A percentile compares a stretch with the other conserved stretches of the same genome.
Evolutionary conservation across 2,888 invertebrate genomes (phyloP).

Genomic region (Xestia rhomboidea): DNA sequence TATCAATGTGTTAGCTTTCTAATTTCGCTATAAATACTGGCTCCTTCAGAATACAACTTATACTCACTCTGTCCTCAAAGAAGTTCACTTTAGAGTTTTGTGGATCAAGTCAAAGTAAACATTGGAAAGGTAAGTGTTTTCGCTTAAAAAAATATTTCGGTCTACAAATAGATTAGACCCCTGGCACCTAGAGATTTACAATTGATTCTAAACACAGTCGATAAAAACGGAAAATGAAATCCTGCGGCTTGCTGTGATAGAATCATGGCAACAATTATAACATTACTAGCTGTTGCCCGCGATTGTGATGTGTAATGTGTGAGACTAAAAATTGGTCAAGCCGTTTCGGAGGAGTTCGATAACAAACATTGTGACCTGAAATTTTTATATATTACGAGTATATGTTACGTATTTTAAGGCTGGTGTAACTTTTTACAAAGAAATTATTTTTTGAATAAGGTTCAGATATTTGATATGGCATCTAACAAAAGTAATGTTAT

Average conservation of each 20-base stretch:
- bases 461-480: neutral
- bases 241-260: neutral
- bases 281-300: no score
- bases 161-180: neutral
- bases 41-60: conserved; percentile 6
- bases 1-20: conserved; percentile 4
- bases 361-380: no score
- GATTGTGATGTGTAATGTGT: no score
- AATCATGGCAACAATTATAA: neutral
- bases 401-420: neutral
- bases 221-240: neutral
- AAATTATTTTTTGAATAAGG: neutral
- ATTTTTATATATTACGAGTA: no score
- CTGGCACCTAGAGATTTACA: neutral
- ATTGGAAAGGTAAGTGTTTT: neutral
- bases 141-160: no score
- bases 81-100: neutral
- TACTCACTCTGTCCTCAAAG: conserved; percentile 7
- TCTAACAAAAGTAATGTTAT: neutral
- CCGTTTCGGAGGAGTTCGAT: no score
- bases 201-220: neutral
- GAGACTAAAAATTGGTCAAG: no score
- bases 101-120: neutral
- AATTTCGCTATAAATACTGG: conserved; percentile 37
- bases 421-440: neutral